These are phyloP conservation scores for Pseudochromis fuscus DNA, from an alignment of 2,797 vertebrate genomes.

Conservation along the genomic window DNA sequence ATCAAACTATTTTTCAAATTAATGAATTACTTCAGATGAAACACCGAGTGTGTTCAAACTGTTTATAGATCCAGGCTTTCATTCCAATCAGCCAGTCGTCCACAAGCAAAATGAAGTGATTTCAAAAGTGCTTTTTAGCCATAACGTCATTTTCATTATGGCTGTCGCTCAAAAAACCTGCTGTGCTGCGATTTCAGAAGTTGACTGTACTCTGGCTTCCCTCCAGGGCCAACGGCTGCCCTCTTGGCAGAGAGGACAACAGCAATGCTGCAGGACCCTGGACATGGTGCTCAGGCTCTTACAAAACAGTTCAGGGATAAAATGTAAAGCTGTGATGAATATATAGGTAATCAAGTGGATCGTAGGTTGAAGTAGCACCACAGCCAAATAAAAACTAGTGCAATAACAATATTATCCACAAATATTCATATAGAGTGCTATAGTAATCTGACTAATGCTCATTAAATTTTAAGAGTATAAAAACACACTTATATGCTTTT, in stretches of 20 bases:
- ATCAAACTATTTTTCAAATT: neutral
- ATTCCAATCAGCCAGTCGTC: slow-evolving; percentile 17
- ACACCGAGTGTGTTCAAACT: slow-evolving; percentile 4
- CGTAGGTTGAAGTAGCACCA: no score
- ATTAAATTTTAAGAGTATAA: no score
- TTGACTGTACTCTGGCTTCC: slow-evolving; percentile 61
- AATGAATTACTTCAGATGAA: neutral
- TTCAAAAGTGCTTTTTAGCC: slow-evolving; percentile 34
- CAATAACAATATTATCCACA: no score
- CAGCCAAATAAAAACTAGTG: no score
- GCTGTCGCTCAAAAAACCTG: slow-evolving; percentile 55
- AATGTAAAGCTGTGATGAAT: neutral
- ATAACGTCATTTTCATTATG: slow-evolving; percentile 49
- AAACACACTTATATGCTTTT: neutral
- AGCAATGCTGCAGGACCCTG: slow-evolving; percentile 37
- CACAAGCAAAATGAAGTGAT: slow-evolving; percentile 27
- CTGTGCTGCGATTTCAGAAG: slow-evolving; percentile 56
- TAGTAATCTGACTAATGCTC: no score
- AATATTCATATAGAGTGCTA: no score
- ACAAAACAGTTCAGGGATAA: slow-evolving; percentile 20
- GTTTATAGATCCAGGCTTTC: neutral
- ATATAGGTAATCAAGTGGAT: neutral
- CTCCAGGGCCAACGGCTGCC: slow-evolving; percentile 59
- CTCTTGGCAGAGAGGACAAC: slow-evolving; percentile 39
- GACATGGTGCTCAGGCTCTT: slow-evolving; percentile 53